Conservation (phyloP, 2,888 invertebrate species). For the Melanargia galathea region DNA sequence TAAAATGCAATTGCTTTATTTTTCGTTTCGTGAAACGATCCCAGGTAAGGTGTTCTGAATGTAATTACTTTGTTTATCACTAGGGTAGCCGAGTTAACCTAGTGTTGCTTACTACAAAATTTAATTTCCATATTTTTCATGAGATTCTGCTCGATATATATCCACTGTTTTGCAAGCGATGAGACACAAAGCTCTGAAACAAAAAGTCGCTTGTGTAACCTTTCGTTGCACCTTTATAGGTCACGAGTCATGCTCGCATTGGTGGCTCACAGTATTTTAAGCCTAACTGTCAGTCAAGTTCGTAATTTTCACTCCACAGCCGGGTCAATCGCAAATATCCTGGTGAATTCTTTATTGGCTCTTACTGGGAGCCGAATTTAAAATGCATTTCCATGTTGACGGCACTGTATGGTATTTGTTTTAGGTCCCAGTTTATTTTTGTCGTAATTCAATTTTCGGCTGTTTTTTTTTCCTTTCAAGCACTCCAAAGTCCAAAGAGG, state of each 20-base stretch:
- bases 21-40: no score
- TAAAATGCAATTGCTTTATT: no score
- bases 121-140: no score
- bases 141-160: no score
- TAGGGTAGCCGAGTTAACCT: no score
- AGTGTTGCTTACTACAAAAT: no score
- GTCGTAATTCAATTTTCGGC: background rate
- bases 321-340: constrained; percentile 35
- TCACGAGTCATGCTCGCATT: constrained; percentile 24
- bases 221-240: constrained; percentile 9
- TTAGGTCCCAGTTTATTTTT: background rate
- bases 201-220: background rate
- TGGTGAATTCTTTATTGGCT: constrained; percentile 39
- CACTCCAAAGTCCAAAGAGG: background rate
- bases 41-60: no score
- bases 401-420: constrained; percentile 8
- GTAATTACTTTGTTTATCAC: no score
- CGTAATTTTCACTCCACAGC: constrained; percentile 37
- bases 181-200: background rate
- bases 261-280: constrained; percentile 32
- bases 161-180: no score
- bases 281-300: constrained; percentile 40
- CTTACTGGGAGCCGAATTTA: constrained; percentile 33
- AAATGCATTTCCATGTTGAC: constrained; percentile 33
- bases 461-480: background rate